Evolutionary conservation across 2,888 invertebrate genomes (phyloP).

Genomic region (Cephus nigrinus): DNA sequence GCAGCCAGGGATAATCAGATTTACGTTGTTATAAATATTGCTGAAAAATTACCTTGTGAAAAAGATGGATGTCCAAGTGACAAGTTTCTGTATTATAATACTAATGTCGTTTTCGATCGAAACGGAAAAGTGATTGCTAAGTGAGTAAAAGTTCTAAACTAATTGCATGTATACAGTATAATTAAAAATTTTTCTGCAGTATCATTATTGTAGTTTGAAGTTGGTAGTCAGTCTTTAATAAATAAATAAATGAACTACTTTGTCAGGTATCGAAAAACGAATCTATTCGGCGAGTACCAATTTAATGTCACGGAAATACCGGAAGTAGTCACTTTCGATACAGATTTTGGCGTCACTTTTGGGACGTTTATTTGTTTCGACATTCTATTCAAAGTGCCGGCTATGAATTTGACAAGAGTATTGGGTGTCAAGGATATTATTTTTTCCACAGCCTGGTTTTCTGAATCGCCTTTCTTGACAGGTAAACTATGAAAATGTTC

Average conservation of each 20-base stretch:
- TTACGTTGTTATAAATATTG: slow-evolving; percentile 68
- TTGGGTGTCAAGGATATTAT: slow-evolving; percentile 66
- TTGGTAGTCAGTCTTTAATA: neutral
- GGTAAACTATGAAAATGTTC: slow-evolving; percentile 45
- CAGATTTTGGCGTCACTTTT: slow-evolving; percentile 69
- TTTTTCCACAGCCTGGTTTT: slow-evolving; percentile 71
- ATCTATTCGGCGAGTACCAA: slow-evolving; percentile 66
- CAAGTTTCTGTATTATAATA: slow-evolving; percentile 65
- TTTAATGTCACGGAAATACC: slow-evolving; percentile 55
- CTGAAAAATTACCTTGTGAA: slow-evolving; percentile 61
- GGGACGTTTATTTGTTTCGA: slow-evolving; percentile 72
- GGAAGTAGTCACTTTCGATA: slow-evolving; percentile 64
- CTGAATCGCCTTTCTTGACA: slow-evolving; percentile 68
- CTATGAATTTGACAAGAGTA: slow-evolving; percentile 61
- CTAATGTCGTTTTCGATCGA: slow-evolving; percentile 69
- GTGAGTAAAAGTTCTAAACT: slow-evolving; percentile 46
- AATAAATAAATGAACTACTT: neutral
- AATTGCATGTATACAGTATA: slow-evolving; percentile 51
- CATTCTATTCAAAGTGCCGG: slow-evolving; percentile 68
- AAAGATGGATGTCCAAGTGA: slow-evolving; percentile 51
- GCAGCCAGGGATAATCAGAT: slow-evolving; percentile 63
- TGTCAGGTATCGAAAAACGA: slow-evolving; percentile 66
- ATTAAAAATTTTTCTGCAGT: slow-evolving; percentile 11
- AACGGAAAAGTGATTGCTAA: slow-evolving; percentile 68
- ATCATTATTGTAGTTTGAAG: neutral